Evolutionary conservation across 2,113 vertebrate species (phyloP).

Genomic region (Ia io): DNA sequence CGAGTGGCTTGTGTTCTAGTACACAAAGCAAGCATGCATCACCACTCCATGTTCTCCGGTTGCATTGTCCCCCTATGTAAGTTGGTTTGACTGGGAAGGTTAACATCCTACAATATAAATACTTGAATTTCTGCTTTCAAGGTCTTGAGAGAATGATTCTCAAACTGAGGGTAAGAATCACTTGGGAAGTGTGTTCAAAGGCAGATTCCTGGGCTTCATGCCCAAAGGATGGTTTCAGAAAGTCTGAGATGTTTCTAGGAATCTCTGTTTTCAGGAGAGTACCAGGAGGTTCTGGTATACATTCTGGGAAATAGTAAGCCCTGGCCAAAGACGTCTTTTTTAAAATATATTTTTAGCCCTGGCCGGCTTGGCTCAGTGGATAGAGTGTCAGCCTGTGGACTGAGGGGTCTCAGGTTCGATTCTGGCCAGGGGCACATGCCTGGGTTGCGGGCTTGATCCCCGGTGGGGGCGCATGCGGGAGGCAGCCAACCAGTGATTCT

Average conservation of each 20-base stretch:
- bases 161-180: neutral
- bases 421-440: too few relatives aligned
- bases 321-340: too few relatives aligned
- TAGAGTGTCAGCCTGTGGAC: too few relatives aligned
- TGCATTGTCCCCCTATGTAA: neutral
- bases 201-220: neutral
- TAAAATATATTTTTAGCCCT: too few relatives aligned
- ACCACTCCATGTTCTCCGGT: neutral
- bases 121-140: neutral
- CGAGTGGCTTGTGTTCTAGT: neutral
- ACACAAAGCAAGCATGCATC: neutral
- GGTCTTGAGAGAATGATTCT: neutral
- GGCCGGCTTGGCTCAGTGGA: too few relatives aligned
- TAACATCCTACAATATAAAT: neutral
- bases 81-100: neutral
- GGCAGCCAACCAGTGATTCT: too few relatives aligned
- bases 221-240: neutral
- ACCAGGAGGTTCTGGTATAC: neutral
- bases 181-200: neutral
- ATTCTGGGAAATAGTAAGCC: neutral
- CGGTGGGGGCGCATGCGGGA: too few relatives aligned
- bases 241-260: neutral
- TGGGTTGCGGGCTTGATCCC: too few relatives aligned
- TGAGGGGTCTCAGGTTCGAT: too few relatives aligned
- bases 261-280: neutral